These are phyloP conservation scores for Gibbula magus DNA, from an alignment of 2,888 invertebrate species.

Conservation along the genomic window DNA sequence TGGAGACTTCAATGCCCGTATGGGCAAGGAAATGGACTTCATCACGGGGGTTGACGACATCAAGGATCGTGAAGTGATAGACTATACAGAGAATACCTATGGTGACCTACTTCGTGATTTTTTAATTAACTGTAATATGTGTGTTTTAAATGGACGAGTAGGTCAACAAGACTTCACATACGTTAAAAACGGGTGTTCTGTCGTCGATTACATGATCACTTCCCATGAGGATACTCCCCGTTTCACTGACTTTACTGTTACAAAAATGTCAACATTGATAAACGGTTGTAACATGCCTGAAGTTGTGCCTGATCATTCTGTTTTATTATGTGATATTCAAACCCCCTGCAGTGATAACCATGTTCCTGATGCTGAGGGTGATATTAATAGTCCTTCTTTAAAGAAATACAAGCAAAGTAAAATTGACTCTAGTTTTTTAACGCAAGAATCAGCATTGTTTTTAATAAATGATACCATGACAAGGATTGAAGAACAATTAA, in stretches of 20 bases:
- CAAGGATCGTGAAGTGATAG: too few species aligned
- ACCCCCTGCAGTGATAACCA: background rate
- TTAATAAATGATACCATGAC: too few species aligned
- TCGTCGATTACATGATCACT: conserved; percentile 20
- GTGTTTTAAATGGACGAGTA: too few species aligned
- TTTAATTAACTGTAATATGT: too few species aligned
- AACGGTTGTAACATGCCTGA: background rate
- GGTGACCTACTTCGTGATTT: too few species aligned
- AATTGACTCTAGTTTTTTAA: background rate
- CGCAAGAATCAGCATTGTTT: too few species aligned
- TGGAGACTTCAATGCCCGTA: too few species aligned
- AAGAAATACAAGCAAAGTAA: background rate
- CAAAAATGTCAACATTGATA: conserved; percentile 21
- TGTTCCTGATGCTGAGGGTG: background rate
- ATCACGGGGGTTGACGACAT: too few species aligned
- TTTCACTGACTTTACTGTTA: background rate
- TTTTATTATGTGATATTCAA: background rate
- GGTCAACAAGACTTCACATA: conserved; percentile 6
- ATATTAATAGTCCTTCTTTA: background rate
- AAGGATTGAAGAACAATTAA: background rate
- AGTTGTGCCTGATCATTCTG: conserved; percentile 22
- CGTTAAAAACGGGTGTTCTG: conserved; percentile 6
- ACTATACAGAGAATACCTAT: too few species aligned
- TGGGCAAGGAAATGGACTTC: too few species aligned
- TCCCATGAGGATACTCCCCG: background rate